A percentile compares a stretch with the other conserved stretches of the same genome.
Conservation (phyloP, 1,140 invertebrate species). For the Diachasma alloeum region DNA sequence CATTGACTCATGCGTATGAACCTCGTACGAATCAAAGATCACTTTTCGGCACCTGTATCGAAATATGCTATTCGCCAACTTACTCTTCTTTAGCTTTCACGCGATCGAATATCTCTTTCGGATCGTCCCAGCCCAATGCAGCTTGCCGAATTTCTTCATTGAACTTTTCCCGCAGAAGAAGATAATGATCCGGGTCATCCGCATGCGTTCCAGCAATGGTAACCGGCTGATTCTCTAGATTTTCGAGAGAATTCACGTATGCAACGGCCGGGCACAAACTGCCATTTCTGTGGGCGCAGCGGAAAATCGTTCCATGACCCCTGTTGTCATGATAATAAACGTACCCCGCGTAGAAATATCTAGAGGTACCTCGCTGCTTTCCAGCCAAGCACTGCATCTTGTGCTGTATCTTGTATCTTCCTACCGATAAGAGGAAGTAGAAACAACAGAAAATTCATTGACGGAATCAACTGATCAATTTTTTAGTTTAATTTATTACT, state of each 20-base stretch:
- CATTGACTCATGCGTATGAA: too few relatives aligned
- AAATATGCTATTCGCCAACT: not conserved
- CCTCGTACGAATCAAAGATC: too few relatives aligned
- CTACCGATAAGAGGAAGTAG: too few relatives aligned
- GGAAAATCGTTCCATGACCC: not conserved
- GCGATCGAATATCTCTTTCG: not conserved
- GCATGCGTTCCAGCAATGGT: not conserved
- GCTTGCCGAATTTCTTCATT: not conserved
- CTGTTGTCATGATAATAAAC: not conserved
- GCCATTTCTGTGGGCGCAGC: not conserved
- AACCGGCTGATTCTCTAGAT: not conserved
- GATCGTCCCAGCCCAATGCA: not conserved
- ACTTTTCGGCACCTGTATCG: too few relatives aligned
- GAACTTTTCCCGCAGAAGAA: not conserved
- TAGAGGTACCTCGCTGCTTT: not conserved
- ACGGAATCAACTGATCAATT: too few relatives aligned
- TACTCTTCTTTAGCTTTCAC: conserved; percentile 6
- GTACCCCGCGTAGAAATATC: not conserved
- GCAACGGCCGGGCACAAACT: not conserved
- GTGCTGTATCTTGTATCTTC: too few relatives aligned
- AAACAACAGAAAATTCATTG: too few relatives aligned
- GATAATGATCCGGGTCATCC: not conserved
- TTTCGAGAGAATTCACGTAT: not conserved
- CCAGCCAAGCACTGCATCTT: not conserved
- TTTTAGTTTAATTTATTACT: too few relatives aligned